Conservation (phyloP, 2,797 vertebrate genomes). For the Garrulus glandarius region DNA sequence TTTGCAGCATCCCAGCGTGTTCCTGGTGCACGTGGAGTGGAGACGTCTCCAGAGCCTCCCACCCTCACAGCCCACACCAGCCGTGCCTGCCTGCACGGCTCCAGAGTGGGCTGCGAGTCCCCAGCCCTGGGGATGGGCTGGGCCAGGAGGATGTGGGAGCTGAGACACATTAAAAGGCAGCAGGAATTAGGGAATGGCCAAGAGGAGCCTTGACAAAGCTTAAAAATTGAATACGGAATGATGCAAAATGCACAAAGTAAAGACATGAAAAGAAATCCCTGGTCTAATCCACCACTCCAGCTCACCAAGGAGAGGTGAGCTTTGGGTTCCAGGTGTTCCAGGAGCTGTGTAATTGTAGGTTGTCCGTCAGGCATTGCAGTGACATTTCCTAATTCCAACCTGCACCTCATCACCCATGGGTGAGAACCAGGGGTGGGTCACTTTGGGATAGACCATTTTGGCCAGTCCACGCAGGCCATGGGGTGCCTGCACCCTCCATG, state of each 20-base stretch:
- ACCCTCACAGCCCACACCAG: background rate
- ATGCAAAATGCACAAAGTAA: background rate
- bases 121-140: background rate
- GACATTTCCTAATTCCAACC: background rate
- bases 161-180: background rate
- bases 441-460: background rate
- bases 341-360: background rate
- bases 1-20: background rate
- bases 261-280: background rate
- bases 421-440: background rate
- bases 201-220: background rate
- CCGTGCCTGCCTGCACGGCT: background rate
- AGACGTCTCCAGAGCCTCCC: background rate
- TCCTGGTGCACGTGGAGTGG: background rate
- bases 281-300: background rate
- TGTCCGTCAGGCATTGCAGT: background rate
- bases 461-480: rapidly evolving
- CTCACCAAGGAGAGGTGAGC: background rate
- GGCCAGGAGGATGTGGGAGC: rapidly evolving
- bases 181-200: background rate
- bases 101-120: rapidly evolving
- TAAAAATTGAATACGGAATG: background rate
- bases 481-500: background rate
- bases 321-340: background rate
- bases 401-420: rapidly evolving